Base-by-base conservation (phyloP, 2,113 vertebrate genomes). In the Phylloscopus trochiloides region DNA sequence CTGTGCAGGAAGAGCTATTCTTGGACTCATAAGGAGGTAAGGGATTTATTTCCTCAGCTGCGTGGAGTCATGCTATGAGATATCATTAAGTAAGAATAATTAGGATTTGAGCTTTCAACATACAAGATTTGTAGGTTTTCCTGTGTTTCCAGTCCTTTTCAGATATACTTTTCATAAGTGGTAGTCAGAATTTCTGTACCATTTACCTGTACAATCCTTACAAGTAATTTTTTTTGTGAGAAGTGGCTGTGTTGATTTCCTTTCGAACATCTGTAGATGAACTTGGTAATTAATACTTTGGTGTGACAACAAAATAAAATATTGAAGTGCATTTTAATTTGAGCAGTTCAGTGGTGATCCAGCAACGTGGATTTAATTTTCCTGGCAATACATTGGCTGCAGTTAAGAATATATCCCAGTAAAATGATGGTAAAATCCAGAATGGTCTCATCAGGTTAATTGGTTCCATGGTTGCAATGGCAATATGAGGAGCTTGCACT, bases 41-140 rank as follows among this genome's bases (percentile, higher is more conserved):
- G 75, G 76, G 75, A 88, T 94, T 94, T 93, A 92, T 94, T 96
- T 93, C 86, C 90, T 96, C 96, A 95, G 88, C 75, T 92, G 67
- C 75, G 45, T 74, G 65, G 90, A 94, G n/a, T 93, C 86, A 83
- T 88, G 68, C 63, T 88, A 78, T 68, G 75, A 92, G 68, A 77
- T 78, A 92, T 71, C 67, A 68, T 84, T 88, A 93, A 89, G 19
- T 75, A 91, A 95, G 88, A 94, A 86, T 77, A 93, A 93, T 90
- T 93, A 81, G 45, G 36, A 72, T 93, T 58, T 67, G 51, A 80
- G 17, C 28, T 94, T 90, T 90, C 50, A 92, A 14, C 2, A 0
- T 40, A 55, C 9, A 63, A 66, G 40, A 74, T 94, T 68, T 77
- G 52, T 80, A 47, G 20, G 24, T 88, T 94, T 76, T 77, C 34